Evolutionary conservation across 2,888 invertebrate genomes (phyloP).

Genomic region (Agrotis puta): DNA sequence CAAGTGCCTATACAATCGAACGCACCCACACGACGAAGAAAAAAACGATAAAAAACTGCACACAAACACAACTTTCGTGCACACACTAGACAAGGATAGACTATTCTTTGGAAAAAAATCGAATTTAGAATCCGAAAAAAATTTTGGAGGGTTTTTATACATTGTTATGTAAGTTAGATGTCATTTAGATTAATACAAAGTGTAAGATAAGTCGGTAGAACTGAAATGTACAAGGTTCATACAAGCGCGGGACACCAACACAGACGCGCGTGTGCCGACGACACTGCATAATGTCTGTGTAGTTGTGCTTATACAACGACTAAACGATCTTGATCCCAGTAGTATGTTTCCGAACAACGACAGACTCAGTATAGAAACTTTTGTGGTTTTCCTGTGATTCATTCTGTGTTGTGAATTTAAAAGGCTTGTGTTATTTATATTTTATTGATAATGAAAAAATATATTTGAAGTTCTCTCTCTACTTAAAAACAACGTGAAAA

Average conservation of each 20-base stretch:
- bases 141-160: slow-evolving; percentile 37
- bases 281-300: slow-evolving; percentile 83
- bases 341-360: slow-evolving; percentile 33
- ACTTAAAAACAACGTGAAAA: background rate
- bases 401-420: background rate
- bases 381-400: slow-evolving; percentile 10
- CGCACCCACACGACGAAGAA: slow-evolving; percentile 89
- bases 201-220: slow-evolving; percentile 83
- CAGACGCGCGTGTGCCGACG: slow-evolving; percentile 74
- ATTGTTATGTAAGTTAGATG: slow-evolving; percentile 64
- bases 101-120: slow-evolving; percentile 39
- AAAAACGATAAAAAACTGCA: slow-evolving; percentile 90
- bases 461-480: background rate
- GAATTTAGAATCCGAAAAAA: slow-evolving; percentile 26
- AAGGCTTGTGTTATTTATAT: background rate
- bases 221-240: slow-evolving; percentile 87
- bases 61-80: slow-evolving; percentile 78
- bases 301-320: slow-evolving; percentile 76
- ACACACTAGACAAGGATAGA: slow-evolving; percentile 71
- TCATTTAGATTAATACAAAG: slow-evolving; percentile 78
- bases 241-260: slow-evolving; percentile 86
- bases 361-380: slow-evolving; percentile 21
- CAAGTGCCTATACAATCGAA: slow-evolving; percentile 84
- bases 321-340: slow-evolving; percentile 67
- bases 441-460: background rate